Evolutionary conservation across 2,888 invertebrate genomes (phyloP).

Genomic region (Leptopilina drosophilae): DNA sequence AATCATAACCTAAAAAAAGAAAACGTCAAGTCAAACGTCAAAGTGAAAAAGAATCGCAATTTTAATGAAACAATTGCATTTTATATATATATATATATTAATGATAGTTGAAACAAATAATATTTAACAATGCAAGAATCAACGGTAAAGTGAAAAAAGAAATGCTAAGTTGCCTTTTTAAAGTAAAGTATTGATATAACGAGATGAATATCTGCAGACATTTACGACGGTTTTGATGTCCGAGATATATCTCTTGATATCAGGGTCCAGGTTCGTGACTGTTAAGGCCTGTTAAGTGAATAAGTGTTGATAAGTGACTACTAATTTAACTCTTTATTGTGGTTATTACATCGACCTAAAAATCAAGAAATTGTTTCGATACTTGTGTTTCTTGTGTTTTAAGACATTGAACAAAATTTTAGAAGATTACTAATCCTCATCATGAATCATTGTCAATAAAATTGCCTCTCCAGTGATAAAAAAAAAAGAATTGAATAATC

Average conservation of each 20-base stretch:
- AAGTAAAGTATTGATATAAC: neutral
- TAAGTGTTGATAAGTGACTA: constrained; percentile 69
- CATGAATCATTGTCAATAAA: constrained; percentile 57
- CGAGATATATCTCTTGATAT: neutral
- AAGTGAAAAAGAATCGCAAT: neutral
- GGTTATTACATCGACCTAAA: constrained; percentile 55
- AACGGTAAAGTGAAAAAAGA: neutral
- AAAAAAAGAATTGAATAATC: constrained; percentile 53
- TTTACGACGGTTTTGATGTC: constrained; percentile 12
- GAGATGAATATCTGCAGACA: neutral
- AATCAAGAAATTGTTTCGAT: neutral
- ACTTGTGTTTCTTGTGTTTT: neutral
- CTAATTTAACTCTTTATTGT: constrained; percentile 69
- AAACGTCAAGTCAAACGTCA: neutral
- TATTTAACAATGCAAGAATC: neutral
- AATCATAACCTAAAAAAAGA: too few species aligned
- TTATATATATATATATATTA: neutral
- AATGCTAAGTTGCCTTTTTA: neutral
- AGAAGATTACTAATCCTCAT: constrained; percentile 47
- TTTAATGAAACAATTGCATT: neutral
- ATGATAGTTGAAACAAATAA: neutral
- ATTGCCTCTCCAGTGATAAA: constrained; percentile 47
- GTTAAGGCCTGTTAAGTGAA: constrained; percentile 55
- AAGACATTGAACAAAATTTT: constrained; percentile 47
- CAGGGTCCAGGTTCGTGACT: constrained; percentile 42